Base-by-base conservation (phyloP, 2,888 invertebrate genomes). In the Acleris laterana region DNA sequence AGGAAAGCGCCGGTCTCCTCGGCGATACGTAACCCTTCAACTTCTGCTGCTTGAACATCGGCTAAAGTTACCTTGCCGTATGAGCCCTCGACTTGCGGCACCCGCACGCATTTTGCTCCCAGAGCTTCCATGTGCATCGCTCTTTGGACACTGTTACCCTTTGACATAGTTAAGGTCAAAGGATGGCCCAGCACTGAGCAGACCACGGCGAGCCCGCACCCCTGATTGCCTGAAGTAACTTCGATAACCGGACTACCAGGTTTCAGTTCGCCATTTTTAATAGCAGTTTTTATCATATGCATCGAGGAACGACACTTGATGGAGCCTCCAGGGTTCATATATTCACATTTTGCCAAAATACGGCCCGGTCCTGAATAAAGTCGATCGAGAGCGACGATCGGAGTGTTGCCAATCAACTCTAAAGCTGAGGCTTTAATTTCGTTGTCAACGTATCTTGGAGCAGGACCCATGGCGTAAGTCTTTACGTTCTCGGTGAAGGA, bases 51-150 rank as follows among this genome's bases (percentile, higher is more conserved):
- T 68, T 87, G 75, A 2, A 91, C 90, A 60, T 93, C 92, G 3
- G 85, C 82, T 3, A 85, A 72, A 1, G 92, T 91, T 2, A 93
- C 92, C 58, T 88, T 90, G 2, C 92, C 92, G 65, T 92, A 93
- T 0, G 84, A 81, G 9, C 92, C 92, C 72, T 92, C 90, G 0
- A 90, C 89, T 82, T 93, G 92, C 3, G 90, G 88, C 16, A 93
- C 85, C 70, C 87, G 75, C 9, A 90, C 50, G 70, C 92, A 92
- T 53, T 81, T 88, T 3, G 92, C 90, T 0, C 92, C 92, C 5
- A 92, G 82, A 2, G 92, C 92, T 74, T 91, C 90, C 90, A 93
- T 92, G 62, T 92, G 92, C 62, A 91, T 78, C 1, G 92, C 92
- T 70, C 92, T 74, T 63, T 93, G 91, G 1, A 74, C 84, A 69